A percentile compares a stretch with the other conserved stretches of the same genome.
Conservation (phyloP, 2,113 vertebrate species). For the Synchiropus splendidus region DNA sequence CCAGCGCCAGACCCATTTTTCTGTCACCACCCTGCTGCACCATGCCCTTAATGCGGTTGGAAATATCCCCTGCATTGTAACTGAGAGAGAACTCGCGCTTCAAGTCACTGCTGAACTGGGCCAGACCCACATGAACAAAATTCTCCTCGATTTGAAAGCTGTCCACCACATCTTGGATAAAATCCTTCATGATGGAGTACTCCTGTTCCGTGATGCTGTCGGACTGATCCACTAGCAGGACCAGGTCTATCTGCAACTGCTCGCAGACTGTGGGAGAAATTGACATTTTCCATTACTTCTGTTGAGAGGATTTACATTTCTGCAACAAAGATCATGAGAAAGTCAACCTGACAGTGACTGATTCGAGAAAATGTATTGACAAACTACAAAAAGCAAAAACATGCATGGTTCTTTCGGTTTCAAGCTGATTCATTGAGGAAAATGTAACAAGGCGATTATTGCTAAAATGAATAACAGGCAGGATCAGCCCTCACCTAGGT, state of each 20-base stretch:
- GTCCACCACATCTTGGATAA: slow-evolving; percentile 49
- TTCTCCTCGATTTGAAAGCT: slow-evolving; percentile 55
- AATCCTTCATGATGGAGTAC: slow-evolving; percentile 62
- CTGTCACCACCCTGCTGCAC: slow-evolving; percentile 26
- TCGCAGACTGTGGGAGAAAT: slow-evolving; percentile 60
- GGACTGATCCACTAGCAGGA: slow-evolving; percentile 71
- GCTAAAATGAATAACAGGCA: no score
- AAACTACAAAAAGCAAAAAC: no score
- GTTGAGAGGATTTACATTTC: no score
- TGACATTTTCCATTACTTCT: no score
- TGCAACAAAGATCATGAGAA: no score
- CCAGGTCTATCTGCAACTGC: slow-evolving; percentile 59
- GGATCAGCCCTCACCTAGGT: slow-evolving; percentile 69
- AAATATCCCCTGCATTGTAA: slow-evolving; percentile 15
- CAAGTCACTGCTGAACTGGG: slow-evolving; percentile 61
- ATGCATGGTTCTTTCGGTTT: no score
- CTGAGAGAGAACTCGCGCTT: slow-evolving; percentile 63
- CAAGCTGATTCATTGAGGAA: no score
- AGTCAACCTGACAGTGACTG: no score
- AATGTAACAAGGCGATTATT: no score
- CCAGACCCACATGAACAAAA: slow-evolving; percentile 56
- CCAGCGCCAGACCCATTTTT: slow-evolving; percentile 51
- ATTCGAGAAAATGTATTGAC: no score
- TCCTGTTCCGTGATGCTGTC: slow-evolving; percentile 35
- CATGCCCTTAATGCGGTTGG: slow-evolving; percentile 38